phyloP scores from a whole-genome alignment of 2,888 invertebrate species.

The Drosophila anceps region DNA sequence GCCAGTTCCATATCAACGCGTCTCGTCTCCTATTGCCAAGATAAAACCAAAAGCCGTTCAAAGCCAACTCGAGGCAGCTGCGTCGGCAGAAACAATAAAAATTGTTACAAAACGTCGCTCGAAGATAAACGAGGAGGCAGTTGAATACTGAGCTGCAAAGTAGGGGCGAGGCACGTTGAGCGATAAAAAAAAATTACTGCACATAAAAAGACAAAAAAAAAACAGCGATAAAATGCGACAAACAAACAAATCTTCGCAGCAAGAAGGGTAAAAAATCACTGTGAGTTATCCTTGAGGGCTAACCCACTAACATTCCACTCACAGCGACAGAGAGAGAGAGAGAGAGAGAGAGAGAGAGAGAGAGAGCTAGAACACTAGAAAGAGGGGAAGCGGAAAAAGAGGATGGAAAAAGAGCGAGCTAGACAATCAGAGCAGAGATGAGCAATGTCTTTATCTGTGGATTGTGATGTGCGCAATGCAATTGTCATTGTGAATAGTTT shows the following conservation, averaged over 20 bases:
- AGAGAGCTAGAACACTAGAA: too few relatives aligned
- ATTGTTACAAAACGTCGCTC: slow-evolving; percentile 70
- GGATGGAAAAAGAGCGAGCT: neutral
- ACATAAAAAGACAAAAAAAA: slow-evolving; percentile 64
- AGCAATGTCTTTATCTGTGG: slow-evolving; percentile 66
- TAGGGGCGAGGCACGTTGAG: slow-evolving; percentile 46
- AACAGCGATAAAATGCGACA: slow-evolving; percentile 74
- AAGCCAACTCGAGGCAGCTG: slow-evolving; percentile 54
- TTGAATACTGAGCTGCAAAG: slow-evolving; percentile 9
- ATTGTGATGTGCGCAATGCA: slow-evolving; percentile 25
- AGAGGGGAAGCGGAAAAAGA: neutral
- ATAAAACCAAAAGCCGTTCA: slow-evolving; percentile 54
- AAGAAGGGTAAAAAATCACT: slow-evolving; percentile 55
- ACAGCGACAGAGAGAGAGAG: neutral
- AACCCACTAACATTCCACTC: slow-evolving; percentile 21
- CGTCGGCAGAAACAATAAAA: slow-evolving; percentile 72
- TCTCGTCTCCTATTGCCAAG: slow-evolving; percentile 26
- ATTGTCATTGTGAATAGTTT: slow-evolving; percentile 38
- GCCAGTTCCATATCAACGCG: slow-evolving; percentile 24
- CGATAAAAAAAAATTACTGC: slow-evolving; percentile 73
- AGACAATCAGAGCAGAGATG: slow-evolving; percentile 48
- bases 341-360: neutral
- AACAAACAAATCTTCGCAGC: slow-evolving; percentile 58
- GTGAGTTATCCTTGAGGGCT: slow-evolving; percentile 61
- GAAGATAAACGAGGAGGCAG: slow-evolving; percentile 55